Evolutionary conservation across 2,888 invertebrate species (phyloP).

Genomic region (Tiliacea aurago): DNA sequence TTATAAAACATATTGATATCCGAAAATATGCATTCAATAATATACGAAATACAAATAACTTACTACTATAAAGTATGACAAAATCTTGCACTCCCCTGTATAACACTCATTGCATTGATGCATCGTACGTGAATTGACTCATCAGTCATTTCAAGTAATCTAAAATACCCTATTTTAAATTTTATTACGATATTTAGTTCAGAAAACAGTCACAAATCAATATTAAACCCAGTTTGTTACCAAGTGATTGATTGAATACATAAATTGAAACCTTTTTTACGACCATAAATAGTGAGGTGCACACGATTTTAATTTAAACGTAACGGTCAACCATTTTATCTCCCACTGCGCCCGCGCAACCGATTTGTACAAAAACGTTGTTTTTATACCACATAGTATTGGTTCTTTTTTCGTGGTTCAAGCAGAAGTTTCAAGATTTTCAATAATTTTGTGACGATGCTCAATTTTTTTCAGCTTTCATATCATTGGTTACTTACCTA

Average conservation of each 20-base stretch:
- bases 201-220: conserved; percentile 10
- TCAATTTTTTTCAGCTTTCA: background rate
- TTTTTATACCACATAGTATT: background rate
- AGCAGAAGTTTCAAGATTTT: background rate
- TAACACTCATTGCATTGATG: background rate
- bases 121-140: background rate
- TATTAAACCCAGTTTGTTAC: conserved; percentile 18
- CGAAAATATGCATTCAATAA: conserved; percentile 35
- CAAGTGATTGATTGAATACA: conserved; percentile 46
- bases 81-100: background rate
- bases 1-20: background rate
- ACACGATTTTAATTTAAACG: conserved; percentile 59
- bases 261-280: conserved; percentile 48
- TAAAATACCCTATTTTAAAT: background rate
- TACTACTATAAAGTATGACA: background rate
- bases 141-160: conserved; percentile 10
- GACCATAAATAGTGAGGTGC: conserved; percentile 29
- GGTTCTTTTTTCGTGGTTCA: background rate
- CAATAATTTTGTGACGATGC: background rate
- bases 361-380: conserved; percentile 35
- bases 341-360: conserved; percentile 41
- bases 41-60: background rate
- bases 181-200: background rate
- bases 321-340: conserved; percentile 53
- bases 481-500: background rate